Conservation (phyloP, 2,113 vertebrate species). For the Castor canadensis region DNA sequence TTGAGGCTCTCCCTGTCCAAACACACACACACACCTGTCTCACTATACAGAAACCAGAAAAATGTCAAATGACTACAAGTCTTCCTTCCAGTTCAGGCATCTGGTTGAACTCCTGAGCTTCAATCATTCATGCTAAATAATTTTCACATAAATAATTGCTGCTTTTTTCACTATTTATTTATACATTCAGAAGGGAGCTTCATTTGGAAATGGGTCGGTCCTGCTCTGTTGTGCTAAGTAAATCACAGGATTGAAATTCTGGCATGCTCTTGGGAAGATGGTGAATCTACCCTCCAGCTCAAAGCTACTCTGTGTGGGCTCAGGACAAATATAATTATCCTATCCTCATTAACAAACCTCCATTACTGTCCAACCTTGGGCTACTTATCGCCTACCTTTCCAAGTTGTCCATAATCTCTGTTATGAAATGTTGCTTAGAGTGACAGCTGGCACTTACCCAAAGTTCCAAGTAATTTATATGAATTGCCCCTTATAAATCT, state of each 20-base stretch:
- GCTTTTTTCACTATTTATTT: background rate
- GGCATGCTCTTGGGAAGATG: background rate
- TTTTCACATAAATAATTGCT: background rate
- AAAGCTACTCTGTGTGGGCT: background rate
- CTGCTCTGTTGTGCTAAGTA: background rate
- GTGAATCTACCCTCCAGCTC: background rate
- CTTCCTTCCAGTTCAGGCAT: background rate
- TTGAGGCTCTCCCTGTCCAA: too few relatives aligned
- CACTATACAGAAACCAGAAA: background rate
- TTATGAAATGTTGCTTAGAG: background rate
- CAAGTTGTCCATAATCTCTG: background rate
- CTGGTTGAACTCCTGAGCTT: too few relatives aligned
- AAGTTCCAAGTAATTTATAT: background rate
- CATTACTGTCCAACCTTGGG: rapidly evolving
- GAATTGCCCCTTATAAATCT: background rate
- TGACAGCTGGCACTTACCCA: background rate
- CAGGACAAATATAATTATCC: too few relatives aligned
- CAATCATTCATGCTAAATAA: background rate
- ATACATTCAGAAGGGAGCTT: background rate
- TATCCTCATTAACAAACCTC: background rate
- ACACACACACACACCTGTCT: too few relatives aligned
- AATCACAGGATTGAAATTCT: background rate
- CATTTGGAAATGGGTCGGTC: background rate
- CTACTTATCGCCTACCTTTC: background rate
- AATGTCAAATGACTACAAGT: background rate